Conservation (phyloP, 2,113 vertebrate species). For the Trichomycterus rosablanca region DNA sequence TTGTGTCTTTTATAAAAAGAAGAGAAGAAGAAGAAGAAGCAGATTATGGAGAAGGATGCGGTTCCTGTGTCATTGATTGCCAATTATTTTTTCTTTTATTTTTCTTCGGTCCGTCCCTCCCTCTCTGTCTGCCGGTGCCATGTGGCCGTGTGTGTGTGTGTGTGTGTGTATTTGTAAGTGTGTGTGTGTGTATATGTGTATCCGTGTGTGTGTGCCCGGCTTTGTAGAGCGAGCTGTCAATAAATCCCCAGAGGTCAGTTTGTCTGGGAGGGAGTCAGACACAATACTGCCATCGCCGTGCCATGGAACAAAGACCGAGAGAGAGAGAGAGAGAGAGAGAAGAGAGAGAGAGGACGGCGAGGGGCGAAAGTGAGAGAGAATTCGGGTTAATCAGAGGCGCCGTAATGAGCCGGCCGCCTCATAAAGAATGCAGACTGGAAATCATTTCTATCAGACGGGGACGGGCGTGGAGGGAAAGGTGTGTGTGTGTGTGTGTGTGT, state of each 20-base stretch:
- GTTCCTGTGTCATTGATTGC: slow-evolving; percentile 72
- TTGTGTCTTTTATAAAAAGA: background rate
- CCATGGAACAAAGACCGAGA: slow-evolving; percentile 72
- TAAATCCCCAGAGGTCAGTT: slow-evolving; percentile 98
- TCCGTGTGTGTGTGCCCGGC: slow-evolving; percentile 68
- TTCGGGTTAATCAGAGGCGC: slow-evolving; percentile 88
- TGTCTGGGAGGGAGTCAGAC: slow-evolving; percentile 97
- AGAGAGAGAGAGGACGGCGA: slow-evolving; percentile 1
- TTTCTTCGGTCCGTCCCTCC: slow-evolving; percentile 2
- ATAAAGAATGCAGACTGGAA: slow-evolving; percentile 66
- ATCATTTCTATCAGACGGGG: slow-evolving; percentile 63
- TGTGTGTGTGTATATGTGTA: slow-evolving; percentile 63
- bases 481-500: slow-evolving; percentile 55
- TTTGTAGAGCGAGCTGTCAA: slow-evolving; percentile 93
- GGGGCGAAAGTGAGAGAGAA: slow-evolving; percentile 40
- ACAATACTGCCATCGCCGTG: slow-evolving; percentile 92
- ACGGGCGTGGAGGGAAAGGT: slow-evolving; percentile 13
- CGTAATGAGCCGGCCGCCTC: slow-evolving; percentile 86
- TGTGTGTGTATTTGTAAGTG: too few relatives aligned
- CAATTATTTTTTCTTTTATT: slow-evolving; percentile 54
- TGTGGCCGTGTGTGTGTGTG: slow-evolving; percentile 62
- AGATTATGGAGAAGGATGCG: too few relatives aligned
- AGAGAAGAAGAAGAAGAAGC: slow-evolving; percentile 2
- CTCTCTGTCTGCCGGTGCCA: slow-evolving; percentile 20
- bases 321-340: slow-evolving; percentile 3